Percentiles rank a stretch among this genome's conserved stretches.
Conservation (phyloP, 2,113 vertebrate species). For the Trinectes maculatus region DNA sequence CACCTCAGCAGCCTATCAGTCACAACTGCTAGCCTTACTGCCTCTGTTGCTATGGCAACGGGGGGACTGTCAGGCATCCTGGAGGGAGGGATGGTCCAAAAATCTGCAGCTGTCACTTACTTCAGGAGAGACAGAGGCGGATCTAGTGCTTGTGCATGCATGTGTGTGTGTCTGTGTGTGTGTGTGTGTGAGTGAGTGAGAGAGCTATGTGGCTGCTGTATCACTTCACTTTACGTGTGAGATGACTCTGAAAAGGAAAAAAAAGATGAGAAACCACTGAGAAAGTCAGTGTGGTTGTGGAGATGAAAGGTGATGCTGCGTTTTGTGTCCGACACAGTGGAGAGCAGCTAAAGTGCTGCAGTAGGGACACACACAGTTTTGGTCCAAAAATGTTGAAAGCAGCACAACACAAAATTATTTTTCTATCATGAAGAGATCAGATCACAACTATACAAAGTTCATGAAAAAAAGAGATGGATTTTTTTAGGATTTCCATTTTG, state of each 20-base stretch:
- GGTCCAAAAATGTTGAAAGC: too few relatives aligned
- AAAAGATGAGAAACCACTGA: slow-evolving; percentile 22
- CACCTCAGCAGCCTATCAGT: slow-evolving; percentile 73
- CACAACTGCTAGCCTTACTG: slow-evolving; percentile 68
- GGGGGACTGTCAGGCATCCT: slow-evolving; percentile 66
- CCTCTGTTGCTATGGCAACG: slow-evolving; percentile 76
- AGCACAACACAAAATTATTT: too few relatives aligned
- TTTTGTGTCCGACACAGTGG: too few relatives aligned
- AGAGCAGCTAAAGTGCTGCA: not conserved
- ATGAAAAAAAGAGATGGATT: too few relatives aligned
- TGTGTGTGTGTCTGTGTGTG: slow-evolving; percentile 8
- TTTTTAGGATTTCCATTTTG: too few relatives aligned
- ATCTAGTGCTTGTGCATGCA: slow-evolving; percentile 5
- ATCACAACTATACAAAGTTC: too few relatives aligned
- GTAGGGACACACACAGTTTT: too few relatives aligned
- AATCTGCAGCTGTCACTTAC: slow-evolving; percentile 71
- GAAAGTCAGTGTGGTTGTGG: slow-evolving; percentile 5
- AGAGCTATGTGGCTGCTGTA: not conserved
- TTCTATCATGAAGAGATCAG: too few relatives aligned
- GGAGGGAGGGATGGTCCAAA: slow-evolving; percentile 67
- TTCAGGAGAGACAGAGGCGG: slow-evolving; percentile 44
- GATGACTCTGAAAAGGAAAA: slow-evolving; percentile 23
- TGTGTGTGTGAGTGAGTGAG: not conserved
- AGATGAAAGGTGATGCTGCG: too few relatives aligned
- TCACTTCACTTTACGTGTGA: not conserved